A percentile compares a stretch with the other conserved stretches of the same genome.
phyloP scores from a whole-genome alignment of 2,888 invertebrate species.

The Erebia ligea region DNA sequence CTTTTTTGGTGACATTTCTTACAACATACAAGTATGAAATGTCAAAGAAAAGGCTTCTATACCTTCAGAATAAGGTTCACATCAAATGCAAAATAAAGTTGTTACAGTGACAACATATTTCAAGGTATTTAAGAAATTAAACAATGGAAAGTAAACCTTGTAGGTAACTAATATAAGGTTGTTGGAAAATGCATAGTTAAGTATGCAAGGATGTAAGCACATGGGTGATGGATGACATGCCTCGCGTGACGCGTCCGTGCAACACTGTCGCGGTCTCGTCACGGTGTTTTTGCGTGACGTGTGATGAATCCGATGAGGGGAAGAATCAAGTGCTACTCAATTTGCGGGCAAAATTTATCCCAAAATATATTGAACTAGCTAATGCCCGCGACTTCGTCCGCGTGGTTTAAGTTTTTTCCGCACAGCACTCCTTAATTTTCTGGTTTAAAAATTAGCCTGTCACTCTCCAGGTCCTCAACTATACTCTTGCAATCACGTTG shows the following conservation, averaged over 20 bases:
- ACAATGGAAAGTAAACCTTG: constrained; percentile 44
- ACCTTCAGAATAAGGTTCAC: not conserved
- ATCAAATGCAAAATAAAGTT: constrained; percentile 25
- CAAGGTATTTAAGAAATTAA: not conserved
- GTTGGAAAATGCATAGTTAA: constrained; percentile 18
- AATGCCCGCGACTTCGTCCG: too few relatives aligned
- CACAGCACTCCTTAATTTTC: too few relatives aligned
- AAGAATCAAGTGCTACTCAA: constrained; percentile 33
- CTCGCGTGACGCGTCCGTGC: constrained; percentile 62
- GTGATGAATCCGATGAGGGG: constrained; percentile 51
- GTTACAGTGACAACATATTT: not conserved
- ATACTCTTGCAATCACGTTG: too few relatives aligned
- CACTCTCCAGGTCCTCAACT: too few relatives aligned
- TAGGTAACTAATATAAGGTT: constrained; percentile 26
- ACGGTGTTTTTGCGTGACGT: constrained; percentile 63
- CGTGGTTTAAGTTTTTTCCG: too few relatives aligned
- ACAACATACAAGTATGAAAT: constrained; percentile 8
- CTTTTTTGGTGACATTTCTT: constrained; percentile 12
- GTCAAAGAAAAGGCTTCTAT: constrained; percentile 41
- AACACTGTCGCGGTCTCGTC: constrained; percentile 67
- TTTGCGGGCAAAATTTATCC: not conserved
- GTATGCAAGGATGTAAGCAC: constrained; percentile 60
- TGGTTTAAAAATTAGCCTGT: too few relatives aligned
- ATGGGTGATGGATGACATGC: constrained; percentile 73
- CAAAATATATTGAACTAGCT: too few relatives aligned